Percentiles rank a stretch among this genome's conserved stretches.
Evolutionary conservation across 1,140 invertebrate species (phyloP).

Genomic region (Manduca sexta): DNA sequence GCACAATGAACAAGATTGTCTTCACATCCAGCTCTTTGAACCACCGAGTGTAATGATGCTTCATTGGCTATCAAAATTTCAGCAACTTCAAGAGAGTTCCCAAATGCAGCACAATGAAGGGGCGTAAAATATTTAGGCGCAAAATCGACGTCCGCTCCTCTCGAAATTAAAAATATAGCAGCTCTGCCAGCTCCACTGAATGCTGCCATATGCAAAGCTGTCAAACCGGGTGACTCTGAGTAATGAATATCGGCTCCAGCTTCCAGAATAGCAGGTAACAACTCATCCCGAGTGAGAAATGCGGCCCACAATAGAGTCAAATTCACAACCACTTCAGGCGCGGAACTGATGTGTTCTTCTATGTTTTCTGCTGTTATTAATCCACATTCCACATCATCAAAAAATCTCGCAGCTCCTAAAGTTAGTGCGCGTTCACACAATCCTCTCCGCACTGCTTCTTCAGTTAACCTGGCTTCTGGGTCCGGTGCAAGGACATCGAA

Average conservation of each 20-base stretch:
- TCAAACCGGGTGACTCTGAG: conserved; percentile 70
- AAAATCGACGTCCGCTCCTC: conserved; percentile 72
- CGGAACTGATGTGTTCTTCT: conserved; percentile 56
- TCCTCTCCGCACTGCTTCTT: conserved; percentile 75
- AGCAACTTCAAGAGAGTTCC: conserved; percentile 69
- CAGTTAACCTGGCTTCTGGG: conserved; percentile 76
- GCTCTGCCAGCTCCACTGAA: conserved; percentile 74
- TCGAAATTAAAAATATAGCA: conserved; percentile 71
- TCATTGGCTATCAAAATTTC: conserved; percentile 71
- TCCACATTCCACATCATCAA: conserved; percentile 77
- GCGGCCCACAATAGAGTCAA: conserved; percentile 58
- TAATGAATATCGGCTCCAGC: conserved; percentile 73
- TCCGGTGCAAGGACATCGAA: conserved; percentile 75
- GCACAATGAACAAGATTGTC: conserved; percentile 76
- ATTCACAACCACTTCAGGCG: conserved; percentile 62
- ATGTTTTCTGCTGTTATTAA: conserved; percentile 69
- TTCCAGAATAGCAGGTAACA: conserved; percentile 65
- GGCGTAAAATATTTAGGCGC: conserved; percentile 73
- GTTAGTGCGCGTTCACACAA: conserved; percentile 76
- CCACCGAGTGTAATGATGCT: conserved; percentile 62
- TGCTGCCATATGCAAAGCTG: conserved; percentile 74
- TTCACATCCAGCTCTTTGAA: conserved; percentile 60
- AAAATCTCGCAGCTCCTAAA: conserved; percentile 74
- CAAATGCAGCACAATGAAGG: conserved; percentile 75
- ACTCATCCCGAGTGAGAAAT: conserved; percentile 70